Percentiles rank a stretch among this genome's conserved stretches.
These are phyloP conservation scores for Takifugu ocellatus DNA, from an alignment of 2,797 vertebrate genomes.

Conservation along the genomic window DNA sequence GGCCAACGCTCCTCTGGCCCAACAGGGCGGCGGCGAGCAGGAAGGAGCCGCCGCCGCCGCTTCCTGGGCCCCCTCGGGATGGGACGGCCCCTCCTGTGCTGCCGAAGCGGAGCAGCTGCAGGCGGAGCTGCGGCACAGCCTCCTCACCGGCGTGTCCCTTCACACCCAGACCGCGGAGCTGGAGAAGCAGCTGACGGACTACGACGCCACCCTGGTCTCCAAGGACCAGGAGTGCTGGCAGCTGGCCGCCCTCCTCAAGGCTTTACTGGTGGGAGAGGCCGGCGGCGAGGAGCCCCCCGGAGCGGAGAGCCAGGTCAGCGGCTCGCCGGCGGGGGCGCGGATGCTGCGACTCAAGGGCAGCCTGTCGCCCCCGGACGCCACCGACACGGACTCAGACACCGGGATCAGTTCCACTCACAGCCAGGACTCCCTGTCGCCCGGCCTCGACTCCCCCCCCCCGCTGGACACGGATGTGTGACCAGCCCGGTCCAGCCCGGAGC, in stretches of 20 bases:
- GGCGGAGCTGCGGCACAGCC: conserved; percentile 80
- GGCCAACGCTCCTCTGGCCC: conserved; percentile 21
- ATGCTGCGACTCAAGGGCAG: conserved; percentile 69
- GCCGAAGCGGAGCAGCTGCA: conserved; percentile 75
- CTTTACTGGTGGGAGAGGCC: conserved; percentile 70
- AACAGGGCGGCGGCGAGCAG: conserved; percentile 26
- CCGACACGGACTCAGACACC: conserved; percentile 96
- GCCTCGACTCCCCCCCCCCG: conserved; percentile 72
- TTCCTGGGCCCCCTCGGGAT: conserved; percentile 33
- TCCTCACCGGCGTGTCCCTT: conserved; percentile 82
- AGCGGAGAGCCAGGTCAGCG: conserved; percentile 51
- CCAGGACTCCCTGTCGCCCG: conserved; percentile 88
- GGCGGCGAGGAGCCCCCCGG: conserved; percentile 9
- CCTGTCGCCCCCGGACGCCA: conserved; percentile 75
- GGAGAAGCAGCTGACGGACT: conserved; percentile 83
- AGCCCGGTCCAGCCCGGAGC: conserved; percentile 1
- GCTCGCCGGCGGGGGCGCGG: conserved; percentile 44
- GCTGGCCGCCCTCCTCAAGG: conserved; percentile 81
- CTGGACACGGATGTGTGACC: conserved; percentile 75
- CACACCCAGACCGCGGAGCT: conserved; percentile 79
- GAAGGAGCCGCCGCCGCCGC: conserved; percentile 46
- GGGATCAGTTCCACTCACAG: conserved; percentile 98
- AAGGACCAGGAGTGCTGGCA: conserved; percentile 88
- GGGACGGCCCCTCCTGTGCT: conserved; percentile 37
- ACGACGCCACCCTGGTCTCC: conserved; percentile 77